phyloP scores from a whole-genome alignment of 2,113 vertebrate genomes.

The Capreolus pygargus region DNA sequence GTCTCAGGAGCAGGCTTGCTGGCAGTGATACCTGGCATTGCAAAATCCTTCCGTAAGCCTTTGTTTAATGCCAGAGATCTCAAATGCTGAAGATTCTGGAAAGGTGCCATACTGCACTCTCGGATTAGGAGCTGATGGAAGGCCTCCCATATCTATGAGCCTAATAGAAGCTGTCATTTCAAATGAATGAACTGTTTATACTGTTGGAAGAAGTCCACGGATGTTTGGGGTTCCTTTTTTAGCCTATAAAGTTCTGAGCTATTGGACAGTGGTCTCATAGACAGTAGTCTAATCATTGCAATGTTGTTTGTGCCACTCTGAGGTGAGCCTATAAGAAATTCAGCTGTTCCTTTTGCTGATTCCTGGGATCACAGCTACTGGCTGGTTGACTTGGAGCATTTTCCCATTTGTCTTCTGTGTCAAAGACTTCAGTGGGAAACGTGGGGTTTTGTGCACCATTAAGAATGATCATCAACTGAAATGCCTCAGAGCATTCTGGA shows the following conservation, averaged over 20 bases:
- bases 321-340: background rate
- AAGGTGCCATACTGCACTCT: constrained; percentile 50
- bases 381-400: background rate
- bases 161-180: constrained; percentile 56
- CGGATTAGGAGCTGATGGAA: constrained; percentile 57
- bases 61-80: constrained; percentile 72
- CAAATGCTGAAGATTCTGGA: constrained; percentile 65
- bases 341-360: constrained; percentile 14
- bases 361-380: background rate
- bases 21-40: constrained; percentile 58
- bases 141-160: constrained; percentile 51
- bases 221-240: constrained; percentile 49
- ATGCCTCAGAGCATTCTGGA: background rate
- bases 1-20: constrained; percentile 50
- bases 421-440: background rate
- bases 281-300: background rate
- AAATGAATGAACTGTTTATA: constrained; percentile 51
- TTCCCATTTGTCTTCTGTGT: constrained; percentile 39
- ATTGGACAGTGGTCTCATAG: background rate
- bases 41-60: constrained; percentile 65
- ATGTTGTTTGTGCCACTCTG: background rate
- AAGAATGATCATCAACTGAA: background rate
- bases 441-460: background rate
- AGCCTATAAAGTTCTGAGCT: constrained; percentile 31
- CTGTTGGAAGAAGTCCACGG: constrained; percentile 49